Base-by-base conservation (phyloP, 2,888 invertebrate genomes). In the Physocephala rufipes region DNA sequence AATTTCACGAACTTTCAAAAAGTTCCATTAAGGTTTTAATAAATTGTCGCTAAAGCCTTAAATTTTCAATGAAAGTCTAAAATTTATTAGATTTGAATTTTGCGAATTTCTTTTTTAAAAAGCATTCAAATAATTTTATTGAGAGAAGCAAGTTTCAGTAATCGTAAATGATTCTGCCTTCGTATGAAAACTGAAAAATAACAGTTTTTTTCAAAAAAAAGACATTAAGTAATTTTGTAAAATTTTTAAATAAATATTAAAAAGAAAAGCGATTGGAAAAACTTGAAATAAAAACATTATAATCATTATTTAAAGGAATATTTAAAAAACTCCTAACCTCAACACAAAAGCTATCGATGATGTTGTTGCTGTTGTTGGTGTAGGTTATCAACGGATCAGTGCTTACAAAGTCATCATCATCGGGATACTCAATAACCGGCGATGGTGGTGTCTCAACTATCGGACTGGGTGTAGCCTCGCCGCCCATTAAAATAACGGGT, bases 351-450 rank as follows among this genome's bases (percentile, higher is more conserved):
- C 82, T 83, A 82, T 85, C 85, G 79, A 78, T 80, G 79, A 78
- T 80, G 77, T 78, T 79, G 80, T 80, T 80, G 74, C 80, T 81
- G 36, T 9, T n/a, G n/a, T n/a, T 9, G 36, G 5, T 9, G 79
- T 79, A 81, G 68, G 77, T 81, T 73, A 76, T 76, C 63, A 55
- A 75, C 73, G 74, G 70, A 61, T 67, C 70, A 75, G 66, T 73
- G 65, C 63, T 73, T 65, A 61, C 73, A 49, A 71, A 73, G 89
- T 93, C 94, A 89, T 95, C 95, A 87, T 94, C 95, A 84, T 93
- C 93, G 82, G 95, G 95, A 87, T 93, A 95, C 88, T 95, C 95
- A 84, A 95, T 90, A 86, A 95, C 90, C 71, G 92, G 91, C 85
- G 91, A 91, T 82, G 91, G 90, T 79, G 90, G 88, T 83, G 88